These are phyloP conservation scores for Babylonia areolata DNA, from an alignment of 1,140 invertebrate species.

Conservation along the genomic window DNA sequence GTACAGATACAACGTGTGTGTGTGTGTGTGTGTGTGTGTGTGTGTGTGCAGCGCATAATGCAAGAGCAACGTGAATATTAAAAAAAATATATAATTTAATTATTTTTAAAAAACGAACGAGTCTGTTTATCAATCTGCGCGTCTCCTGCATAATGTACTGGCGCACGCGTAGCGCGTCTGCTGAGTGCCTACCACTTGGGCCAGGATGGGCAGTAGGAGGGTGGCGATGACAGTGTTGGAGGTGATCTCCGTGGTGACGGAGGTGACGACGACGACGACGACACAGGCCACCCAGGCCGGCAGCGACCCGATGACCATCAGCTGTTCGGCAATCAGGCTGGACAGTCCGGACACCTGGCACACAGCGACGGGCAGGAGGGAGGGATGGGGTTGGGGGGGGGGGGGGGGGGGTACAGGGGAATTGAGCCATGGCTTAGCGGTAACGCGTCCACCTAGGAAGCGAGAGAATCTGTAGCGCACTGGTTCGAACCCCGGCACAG, in stretches of 20 bases:
- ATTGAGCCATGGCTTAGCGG: no score
- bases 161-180: no score
- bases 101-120: not conserved
- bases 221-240: conserved; percentile 77
- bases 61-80: no score
- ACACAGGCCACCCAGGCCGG: conserved; percentile 59
- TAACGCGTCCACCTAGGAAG: no score
- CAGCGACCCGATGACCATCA: conserved; percentile 51
- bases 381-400: no score
- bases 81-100: no score
- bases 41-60: not conserved
- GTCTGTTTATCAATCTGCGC: no score
- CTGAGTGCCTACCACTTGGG: conserved; percentile 74
- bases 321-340: conserved; percentile 43
- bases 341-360: conserved; percentile 55
- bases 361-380: not conserved
- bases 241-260: conserved; percentile 77
- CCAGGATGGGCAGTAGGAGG: conserved; percentile 77
- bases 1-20: no score
- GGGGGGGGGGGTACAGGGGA: no score
- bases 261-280: conserved; percentile 70
- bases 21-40: conserved; percentile 14
- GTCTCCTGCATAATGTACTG: no score
- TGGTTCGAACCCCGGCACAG: no score
- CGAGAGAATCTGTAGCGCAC: no score